These are phyloP conservation scores for Motacilla alba DNA, from an alignment of 2,113 vertebrate genomes.

Conservation along the genomic window DNA sequence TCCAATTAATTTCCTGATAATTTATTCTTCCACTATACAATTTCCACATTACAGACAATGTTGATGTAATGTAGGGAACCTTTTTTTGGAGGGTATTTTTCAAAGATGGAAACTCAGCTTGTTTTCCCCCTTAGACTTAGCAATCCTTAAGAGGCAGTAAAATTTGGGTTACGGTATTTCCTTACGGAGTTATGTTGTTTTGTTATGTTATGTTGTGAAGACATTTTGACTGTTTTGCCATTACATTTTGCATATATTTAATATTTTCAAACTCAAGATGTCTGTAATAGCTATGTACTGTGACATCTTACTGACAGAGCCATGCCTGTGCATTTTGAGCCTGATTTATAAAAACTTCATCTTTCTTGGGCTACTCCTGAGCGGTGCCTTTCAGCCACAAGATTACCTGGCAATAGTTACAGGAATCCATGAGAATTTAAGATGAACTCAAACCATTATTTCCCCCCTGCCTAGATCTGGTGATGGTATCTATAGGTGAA, in stretches of 20 bases:
- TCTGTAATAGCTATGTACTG: not conserved
- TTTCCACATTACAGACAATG: not conserved
- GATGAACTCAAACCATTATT: not conserved
- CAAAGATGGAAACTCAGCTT: not conserved
- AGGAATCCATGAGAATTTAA: not conserved
- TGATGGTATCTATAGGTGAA: not conserved
- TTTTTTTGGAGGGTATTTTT: not conserved
- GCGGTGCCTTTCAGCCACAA: not conserved
- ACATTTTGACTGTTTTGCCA: not conserved
- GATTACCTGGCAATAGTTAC: not conserved
- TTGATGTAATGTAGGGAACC: not conserved
- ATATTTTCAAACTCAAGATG: not conserved
- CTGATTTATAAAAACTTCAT: not conserved
- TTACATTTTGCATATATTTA: not conserved
- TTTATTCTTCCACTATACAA: conserved; percentile 35
- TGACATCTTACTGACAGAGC: not conserved
- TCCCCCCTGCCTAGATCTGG: not conserved
- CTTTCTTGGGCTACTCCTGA: not conserved
- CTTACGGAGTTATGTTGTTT: not conserved
- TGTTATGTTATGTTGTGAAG: not conserved
- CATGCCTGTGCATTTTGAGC: not conserved
- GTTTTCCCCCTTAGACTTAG: not conserved
- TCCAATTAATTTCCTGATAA: conserved; percentile 60
- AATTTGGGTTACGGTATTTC: not conserved
- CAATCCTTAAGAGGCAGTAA: not conserved